Evolutionary conservation across 2,797 vertebrate species (phyloP).

Genomic region (Anguilla megastoma): DNA sequence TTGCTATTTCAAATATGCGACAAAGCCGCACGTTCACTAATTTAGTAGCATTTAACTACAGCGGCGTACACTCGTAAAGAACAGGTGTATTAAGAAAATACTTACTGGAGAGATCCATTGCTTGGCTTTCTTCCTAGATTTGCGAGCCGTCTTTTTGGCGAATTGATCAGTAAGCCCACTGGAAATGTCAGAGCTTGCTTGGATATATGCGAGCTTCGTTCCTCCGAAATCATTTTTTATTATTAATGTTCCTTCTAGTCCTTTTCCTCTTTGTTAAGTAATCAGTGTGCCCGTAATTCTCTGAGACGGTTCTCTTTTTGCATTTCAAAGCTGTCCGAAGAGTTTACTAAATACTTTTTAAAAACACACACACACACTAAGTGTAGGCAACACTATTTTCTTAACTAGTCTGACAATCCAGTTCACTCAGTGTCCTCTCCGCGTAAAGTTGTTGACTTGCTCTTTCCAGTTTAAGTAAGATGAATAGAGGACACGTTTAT

Average conservation of each 20-base stretch:
- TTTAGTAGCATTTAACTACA: background rate
- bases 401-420: background rate
- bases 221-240: conserved; percentile 51
- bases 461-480: background rate
- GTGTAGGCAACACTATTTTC: background rate
- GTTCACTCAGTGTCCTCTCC: background rate
- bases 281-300: background rate
- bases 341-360: background rate
- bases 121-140: conserved; percentile 69
- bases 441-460: background rate
- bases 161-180: conserved; percentile 51
- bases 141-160: conserved; percentile 64
- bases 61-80: background rate
- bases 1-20: background rate
- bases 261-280: background rate
- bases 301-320: background rate
- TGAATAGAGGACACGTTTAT: background rate
- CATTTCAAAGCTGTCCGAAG: background rate
- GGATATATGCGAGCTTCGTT: conserved; percentile 55
- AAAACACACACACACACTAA: background rate
- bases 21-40: background rate
- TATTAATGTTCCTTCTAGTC: conserved; percentile 42
- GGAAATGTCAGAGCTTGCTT: conserved; percentile 55
- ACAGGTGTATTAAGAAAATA: conserved; percentile 40
- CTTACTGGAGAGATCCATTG: conserved; percentile 74